Conservation (phyloP, 2,888 invertebrate species). For the Drosophila aldrichi region DNA sequence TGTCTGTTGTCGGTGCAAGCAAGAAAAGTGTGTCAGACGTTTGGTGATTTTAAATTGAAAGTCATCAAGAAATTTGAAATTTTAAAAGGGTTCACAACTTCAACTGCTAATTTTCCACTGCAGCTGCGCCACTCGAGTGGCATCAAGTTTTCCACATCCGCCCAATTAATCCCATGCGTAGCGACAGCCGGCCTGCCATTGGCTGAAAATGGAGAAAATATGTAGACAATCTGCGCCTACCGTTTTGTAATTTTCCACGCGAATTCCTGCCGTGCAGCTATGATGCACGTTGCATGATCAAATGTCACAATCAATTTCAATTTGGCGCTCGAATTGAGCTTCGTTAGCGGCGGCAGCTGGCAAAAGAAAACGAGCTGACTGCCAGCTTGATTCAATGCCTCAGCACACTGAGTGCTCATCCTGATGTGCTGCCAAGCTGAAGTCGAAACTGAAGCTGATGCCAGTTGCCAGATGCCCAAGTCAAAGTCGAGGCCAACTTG, state of each 20-base stretch:
- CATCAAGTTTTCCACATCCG: constrained; percentile 43
- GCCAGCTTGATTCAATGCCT: constrained; percentile 15
- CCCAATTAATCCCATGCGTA: constrained; percentile 65
- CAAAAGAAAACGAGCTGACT: constrained; percentile 53
- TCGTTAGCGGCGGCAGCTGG: constrained; percentile 74
- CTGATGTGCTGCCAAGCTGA: constrained; percentile 47
- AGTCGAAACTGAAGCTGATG: neutral
- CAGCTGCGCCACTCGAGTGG: neutral
- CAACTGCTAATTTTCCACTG: neutral
- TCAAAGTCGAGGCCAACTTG: constrained; percentile 34
- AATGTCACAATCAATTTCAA: constrained; percentile 81
- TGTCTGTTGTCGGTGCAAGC: constrained; percentile 1
- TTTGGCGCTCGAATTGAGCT: constrained; percentile 79
- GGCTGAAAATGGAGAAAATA: constrained; percentile 11
- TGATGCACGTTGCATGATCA: constrained; percentile 60
- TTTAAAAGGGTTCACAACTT: neutral
- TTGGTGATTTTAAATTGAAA: neutral
- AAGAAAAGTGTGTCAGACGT: constrained; percentile 47
- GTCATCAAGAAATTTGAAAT: neutral
- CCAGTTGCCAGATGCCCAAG: constrained; percentile 14
- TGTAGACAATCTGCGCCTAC: constrained; percentile 49
- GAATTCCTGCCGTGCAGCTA: constrained; percentile 47
- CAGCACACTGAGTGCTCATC: neutral
- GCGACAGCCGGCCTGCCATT: constrained; percentile 51
- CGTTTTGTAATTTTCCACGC: constrained; percentile 63